Base-by-base conservation (phyloP, 2,113 vertebrate species). In the Anarrhichthys ocellatus region DNA sequence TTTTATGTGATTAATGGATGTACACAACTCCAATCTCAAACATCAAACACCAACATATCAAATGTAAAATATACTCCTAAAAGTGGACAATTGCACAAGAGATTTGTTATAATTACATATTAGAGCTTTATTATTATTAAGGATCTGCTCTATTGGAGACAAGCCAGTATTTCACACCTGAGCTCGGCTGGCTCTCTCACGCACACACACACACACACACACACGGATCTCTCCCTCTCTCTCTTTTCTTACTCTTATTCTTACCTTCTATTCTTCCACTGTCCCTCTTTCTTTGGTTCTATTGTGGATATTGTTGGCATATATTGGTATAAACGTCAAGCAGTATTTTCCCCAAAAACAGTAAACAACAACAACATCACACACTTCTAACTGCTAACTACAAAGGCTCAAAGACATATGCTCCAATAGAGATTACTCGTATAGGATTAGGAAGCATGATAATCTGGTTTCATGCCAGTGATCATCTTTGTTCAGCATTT, bases 381-480 rank as follows among this genome's bases (percentile, higher is more conserved):
- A 48, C 17, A 34, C 14, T 3, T 65, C 40, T 24, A 22, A 74
- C 9, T 74, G 56, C 29, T 29, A 40, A 48, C 18, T 4, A 15
- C 40, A 27, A 69, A 52, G 18, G 6, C 66, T 58, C 50, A 34
- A 61, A 64, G 76, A 68, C 76, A 80, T 78, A 48, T 76, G 76
- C 40, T 73, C 0, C 29, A 24, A 75, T 75, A 73, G 1, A 76
- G 76, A 78, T 88, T 88, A 86, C 61, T 61, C 36, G 0, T 18
- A 29, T 9, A 22, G 80, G 84, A 87, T 92, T 78, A 89, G 50
- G 48, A 70, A 77, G 18, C 70, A 75, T 73, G 36, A 61, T 81
- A 65, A 81, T 88, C 78, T 63, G 1, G 59, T 87, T 73, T 87
- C 71, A 73, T 68, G 73, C 42, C 63, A 29, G 0, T 81, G 73